These are phyloP conservation scores for Drosophila testacea DNA, from an alignment of 2,888 invertebrate genomes.

Conservation along the genomic window DNA sequence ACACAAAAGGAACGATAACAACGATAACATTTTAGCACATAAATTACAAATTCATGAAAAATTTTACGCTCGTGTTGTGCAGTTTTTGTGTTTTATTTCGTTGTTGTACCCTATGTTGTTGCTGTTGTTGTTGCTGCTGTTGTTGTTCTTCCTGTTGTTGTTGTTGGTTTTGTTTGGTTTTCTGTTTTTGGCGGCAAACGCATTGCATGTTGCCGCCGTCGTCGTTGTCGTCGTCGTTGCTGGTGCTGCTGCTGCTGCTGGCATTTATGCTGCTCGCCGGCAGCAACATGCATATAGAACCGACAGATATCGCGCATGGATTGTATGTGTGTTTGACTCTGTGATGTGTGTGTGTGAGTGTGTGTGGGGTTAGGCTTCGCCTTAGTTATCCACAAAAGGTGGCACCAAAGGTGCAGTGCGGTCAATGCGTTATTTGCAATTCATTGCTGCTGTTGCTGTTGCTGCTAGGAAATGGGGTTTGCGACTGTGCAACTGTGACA, in stretches of 20 bases:
- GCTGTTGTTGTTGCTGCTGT: slow-evolving; percentile 20
- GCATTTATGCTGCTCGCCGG: slow-evolving; percentile 72
- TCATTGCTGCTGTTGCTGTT: slow-evolving; percentile 59
- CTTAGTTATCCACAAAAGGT: slow-evolving; percentile 75
- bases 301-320: slow-evolving; percentile 67
- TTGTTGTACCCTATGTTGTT: slow-evolving; percentile 24
- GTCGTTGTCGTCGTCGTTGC: slow-evolving; percentile 29
- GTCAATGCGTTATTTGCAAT: slow-evolving; percentile 80
- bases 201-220: slow-evolving; percentile 72
- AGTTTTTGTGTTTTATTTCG: slow-evolving; percentile 43
- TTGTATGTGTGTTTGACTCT: slow-evolving; percentile 8
- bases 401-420: slow-evolving; percentile 78
- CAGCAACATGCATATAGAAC: slow-evolving; percentile 63
- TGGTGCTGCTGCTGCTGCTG: slow-evolving; percentile 48
- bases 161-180: slow-evolving; percentile 51
- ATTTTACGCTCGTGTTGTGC: slow-evolving; percentile 78
- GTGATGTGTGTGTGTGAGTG: slow-evolving; percentile 1
- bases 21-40: slow-evolving; percentile 80
- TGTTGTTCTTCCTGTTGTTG: slow-evolving; percentile 65
- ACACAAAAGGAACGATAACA: slow-evolving; percentile 77
- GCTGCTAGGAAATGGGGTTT: slow-evolving; percentile 25
- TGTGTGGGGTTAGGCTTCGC: slow-evolving; percentile 52
- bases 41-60: slow-evolving; percentile 80
- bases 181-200: slow-evolving; percentile 78
- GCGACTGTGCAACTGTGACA: slow-evolving; percentile 30